Conservation (phyloP, 2,113 vertebrate genomes). For the Galemys pyrenaicus region DNA sequence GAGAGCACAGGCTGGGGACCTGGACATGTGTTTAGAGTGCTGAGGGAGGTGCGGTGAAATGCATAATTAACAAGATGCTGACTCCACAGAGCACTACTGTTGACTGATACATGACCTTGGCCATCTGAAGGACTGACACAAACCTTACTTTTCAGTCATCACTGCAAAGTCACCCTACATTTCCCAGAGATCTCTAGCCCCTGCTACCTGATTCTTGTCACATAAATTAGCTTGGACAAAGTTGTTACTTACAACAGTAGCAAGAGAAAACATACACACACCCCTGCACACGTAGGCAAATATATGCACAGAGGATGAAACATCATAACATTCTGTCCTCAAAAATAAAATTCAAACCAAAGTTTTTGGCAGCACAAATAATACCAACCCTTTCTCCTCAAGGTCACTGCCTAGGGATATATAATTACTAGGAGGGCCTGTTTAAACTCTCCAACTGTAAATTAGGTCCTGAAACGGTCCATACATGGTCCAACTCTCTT, state of each 20-base stretch:
- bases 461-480: neutral
- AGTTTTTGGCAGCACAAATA: neutral
- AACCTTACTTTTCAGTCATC: neutral
- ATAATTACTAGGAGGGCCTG: neutral
- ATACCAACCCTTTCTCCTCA: neutral
- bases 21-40: fast-evolving
- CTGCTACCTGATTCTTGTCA: neutral
- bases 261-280: neutral
- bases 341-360: neutral
- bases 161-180: neutral
- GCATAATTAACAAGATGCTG: neutral
- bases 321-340: neutral
- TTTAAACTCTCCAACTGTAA: neutral
- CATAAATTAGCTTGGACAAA: neutral
- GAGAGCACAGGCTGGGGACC: neutral
- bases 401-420: neutral
- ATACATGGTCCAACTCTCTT: neutral
- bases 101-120: neutral
- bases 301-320: neutral
- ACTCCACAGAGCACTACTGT: fast-evolving
- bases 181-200: neutral
- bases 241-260: neutral
- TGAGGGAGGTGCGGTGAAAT: fast-evolving
- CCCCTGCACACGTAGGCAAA: neutral
- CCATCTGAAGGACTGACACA: neutral